Evolutionary conservation across 2,888 invertebrate species (phyloP), one percentile per base, ranked within the genome.

Genomic region (Euspilapteryx auroguttella): DNA sequence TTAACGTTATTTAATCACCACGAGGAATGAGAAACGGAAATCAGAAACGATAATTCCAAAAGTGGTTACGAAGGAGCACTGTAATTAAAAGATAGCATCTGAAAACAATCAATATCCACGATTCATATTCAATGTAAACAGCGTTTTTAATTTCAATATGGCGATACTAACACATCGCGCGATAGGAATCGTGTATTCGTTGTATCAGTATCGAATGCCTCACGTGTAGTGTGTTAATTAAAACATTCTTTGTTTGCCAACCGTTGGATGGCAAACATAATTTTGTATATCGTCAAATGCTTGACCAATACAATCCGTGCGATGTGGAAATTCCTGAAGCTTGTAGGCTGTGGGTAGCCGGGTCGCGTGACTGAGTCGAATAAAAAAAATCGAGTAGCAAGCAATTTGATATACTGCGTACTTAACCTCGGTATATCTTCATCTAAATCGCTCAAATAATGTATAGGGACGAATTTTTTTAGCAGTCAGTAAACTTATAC

Each of bases 391-490:
- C 40, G 42, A 35, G 41, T 45, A 34, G 30, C 56, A 51, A 47
- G 49, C 55, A 66, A 65, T 69, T 69, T 68, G 68, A 71, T 61
- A 59, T 59, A 59, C 45, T 44, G 44, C 47, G 52, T 54, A 58
- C 54, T 64, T 56, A 61, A 63, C 55, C 55, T 53, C 44, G 50
- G 53, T 17, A 65, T 65, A 66, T 66, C 62, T 66, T 55, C 64
- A 68, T 65, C 63, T 61, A 64, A 68, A 68, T 64, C 55, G 54
- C 37, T 38, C 47, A 47, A 13, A 14, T 28, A 28, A 28, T 14
- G 21, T 28, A 28, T 23, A 22, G 22, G 22, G 23, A 28, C 21
- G 28, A 23, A 21, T 21, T 28, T 22, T 28, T 23, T 17, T 6
- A 17, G 17, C 17, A 17, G 17, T 17, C 17, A 25, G 32, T 27